phyloP scores from a whole-genome alignment of 2,888 invertebrate genomes.

The Tetranychus truncatus region DNA sequence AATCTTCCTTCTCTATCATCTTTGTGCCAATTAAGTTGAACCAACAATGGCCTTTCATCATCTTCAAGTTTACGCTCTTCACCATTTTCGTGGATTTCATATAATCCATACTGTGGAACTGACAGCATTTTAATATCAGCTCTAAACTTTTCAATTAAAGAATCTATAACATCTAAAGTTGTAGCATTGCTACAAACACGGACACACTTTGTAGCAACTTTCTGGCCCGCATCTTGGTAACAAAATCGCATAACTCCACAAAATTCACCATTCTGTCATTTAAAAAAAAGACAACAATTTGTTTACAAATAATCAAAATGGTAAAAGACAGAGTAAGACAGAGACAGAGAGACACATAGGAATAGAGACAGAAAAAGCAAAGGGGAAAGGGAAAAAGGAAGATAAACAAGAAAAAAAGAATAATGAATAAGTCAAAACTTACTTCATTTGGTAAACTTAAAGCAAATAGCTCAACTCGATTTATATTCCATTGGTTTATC shows the following conservation, averaged over 20 bases:
- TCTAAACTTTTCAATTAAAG: conserved; percentile 93
- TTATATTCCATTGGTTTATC: conserved; percentile 98
- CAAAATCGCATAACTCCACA: conserved; percentile 99
- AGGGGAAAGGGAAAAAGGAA: neutral
- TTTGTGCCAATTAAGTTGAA: conserved; percentile 97
- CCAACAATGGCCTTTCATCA: conserved; percentile 82
- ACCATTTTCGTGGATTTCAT: conserved; percentile 54
- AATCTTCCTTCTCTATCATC: conserved; percentile 96
- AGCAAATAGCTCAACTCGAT: conserved; percentile 92
- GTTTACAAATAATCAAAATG: neutral
- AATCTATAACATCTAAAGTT: conserved; percentile 85
- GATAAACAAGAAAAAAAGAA: neutral
- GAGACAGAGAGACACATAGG: neutral
- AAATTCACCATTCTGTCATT: conserved; percentile 54
- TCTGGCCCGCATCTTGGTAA: conserved; percentile 95
- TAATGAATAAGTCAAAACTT: neutral
- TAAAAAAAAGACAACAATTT: conserved; percentile 45
- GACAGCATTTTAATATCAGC: conserved; percentile 93
- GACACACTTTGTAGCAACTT: conserved; percentile 96
- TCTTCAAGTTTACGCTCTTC: conserved; percentile 74
- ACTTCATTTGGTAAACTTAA: conserved; percentile 67
- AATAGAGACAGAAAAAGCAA: neutral
- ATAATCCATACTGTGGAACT: conserved; percentile 45
- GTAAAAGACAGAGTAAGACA: neutral
- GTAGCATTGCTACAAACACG: conserved; percentile 91